Evolutionary conservation across 2,888 invertebrate genomes (phyloP).

Genomic region (Biston stratarius): DNA sequence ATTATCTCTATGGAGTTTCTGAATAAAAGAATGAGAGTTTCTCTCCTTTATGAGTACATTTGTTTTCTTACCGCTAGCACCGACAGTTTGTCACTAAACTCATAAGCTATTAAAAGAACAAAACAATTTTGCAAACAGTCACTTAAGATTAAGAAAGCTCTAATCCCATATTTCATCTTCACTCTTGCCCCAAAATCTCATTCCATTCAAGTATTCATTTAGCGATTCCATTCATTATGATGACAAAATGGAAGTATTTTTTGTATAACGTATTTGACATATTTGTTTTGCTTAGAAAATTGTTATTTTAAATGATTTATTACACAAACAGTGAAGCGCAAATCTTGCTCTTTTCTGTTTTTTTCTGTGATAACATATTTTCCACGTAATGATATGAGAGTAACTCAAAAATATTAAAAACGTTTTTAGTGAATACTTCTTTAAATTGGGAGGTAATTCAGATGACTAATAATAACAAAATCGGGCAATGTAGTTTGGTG

Average conservation of each 20-base stretch:
- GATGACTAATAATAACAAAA: no score
- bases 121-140: slow-evolving; percentile 25
- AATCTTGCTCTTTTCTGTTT: no score
- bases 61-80: slow-evolving; percentile 3
- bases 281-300: slow-evolving; percentile 1
- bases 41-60: slow-evolving; percentile 1
- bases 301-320: background rate
- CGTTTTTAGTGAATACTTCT: no score
- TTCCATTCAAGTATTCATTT: slow-evolving; percentile 12
- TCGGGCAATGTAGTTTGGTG: no score
- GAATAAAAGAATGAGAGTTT: slow-evolving; percentile 3
- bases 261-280: background rate
- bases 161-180: slow-evolving; percentile 27
- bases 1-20: slow-evolving; percentile 5
- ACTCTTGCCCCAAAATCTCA: slow-evolving; percentile 16
- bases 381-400: no score
- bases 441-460: no score
- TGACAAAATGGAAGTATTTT: slow-evolving; percentile 14
- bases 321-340: no score
- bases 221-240: slow-evolving; percentile 12
- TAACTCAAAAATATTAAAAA: no score
- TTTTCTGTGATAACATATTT: no score
- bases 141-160: slow-evolving; percentile 21
- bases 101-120: slow-evolving; percentile 9
- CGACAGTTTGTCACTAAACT: background rate